Base-by-base conservation (phyloP, 2,797 vertebrate species). In the Gallinago nigripennis region DNA sequence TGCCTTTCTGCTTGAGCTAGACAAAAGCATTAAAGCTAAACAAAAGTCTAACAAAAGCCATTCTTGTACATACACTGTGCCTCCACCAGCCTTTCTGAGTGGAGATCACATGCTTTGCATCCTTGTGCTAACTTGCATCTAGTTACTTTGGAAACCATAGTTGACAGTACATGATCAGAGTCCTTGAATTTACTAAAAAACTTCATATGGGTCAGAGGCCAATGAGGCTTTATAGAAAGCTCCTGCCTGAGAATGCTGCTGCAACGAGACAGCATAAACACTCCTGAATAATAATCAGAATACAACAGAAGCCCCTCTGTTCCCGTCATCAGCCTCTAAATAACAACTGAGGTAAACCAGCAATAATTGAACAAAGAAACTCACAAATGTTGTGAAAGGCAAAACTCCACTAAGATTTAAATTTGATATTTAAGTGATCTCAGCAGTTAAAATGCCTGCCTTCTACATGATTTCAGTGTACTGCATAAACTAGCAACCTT, bases 271-370 rank as follows among this genome's bases (percentile, higher is more conserved):
- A 92, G 94, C 54, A 95, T 94, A 96, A 97, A 95, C 81, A 90
- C 63, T 96, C 86, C 68, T 96, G 97, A 98, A 98, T 98, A 98
- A 96, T 96, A 97, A 98, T 97, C 76, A 97, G 96, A 88, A 86
- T 39, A 95, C 66, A 97, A 98, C 97, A 98, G 96, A 97, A 96
- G 93, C 86, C 64, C 30, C 93, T 97, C 94, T 98, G 96, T 98
- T 98, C 91, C 80, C 37, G 37, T 70, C 50, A 75, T 84, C 63
- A 86, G 86, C 31, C 57, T 90, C 86, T 93, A 94, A 87, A 77
- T 85, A 96, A 93, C 37, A 94, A 87, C 57, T 20, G 48, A 88
- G 57, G 66, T 88, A 86, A 96, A 83, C 63, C 72, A 91, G 75
- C 54, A 88, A 81, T 48, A 97, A 93, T 0, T 48, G 56, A 91